Conservation (phyloP, 2,888 invertebrate species). For the Mythimna albipuncta region DNA sequence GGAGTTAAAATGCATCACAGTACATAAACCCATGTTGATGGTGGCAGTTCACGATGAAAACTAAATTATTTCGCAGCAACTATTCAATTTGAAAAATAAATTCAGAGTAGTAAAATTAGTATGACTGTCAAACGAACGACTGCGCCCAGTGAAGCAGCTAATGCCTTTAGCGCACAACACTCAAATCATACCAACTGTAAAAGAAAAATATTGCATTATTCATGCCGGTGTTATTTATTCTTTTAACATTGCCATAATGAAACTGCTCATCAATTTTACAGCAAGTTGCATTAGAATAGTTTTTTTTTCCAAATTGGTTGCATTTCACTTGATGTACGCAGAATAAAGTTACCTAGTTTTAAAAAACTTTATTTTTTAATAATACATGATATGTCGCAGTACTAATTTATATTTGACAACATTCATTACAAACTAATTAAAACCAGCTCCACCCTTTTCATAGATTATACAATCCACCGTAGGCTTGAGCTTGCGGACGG, state of each 20-base stretch:
- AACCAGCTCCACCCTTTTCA: no score
- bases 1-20: constrained; percentile 42
- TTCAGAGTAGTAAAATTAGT: constrained; percentile 43
- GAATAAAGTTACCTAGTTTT: no score
- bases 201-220: constrained; percentile 29
- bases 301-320: neutral
- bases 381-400: no score
- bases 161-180: constrained; percentile 14
- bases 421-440: no score
- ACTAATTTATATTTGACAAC: no score
- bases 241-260: neutral
- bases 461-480: no score
- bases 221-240: neutral
- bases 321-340: no score
- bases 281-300: neutral
- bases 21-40: constrained; percentile 48
- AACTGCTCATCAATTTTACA: neutral
- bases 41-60: constrained; percentile 40
- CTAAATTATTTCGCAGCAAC: constrained; percentile 47
- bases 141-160: constrained; percentile 18
- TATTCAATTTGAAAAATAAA: constrained; percentile 51
- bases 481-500: no score
- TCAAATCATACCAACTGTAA: constrained; percentile 25
- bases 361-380: no score
- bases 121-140: constrained; percentile 20